These are phyloP conservation scores for Chionodraco myersi DNA, from an alignment of 2,113 vertebrate genomes.

Conservation along the genomic window DNA sequence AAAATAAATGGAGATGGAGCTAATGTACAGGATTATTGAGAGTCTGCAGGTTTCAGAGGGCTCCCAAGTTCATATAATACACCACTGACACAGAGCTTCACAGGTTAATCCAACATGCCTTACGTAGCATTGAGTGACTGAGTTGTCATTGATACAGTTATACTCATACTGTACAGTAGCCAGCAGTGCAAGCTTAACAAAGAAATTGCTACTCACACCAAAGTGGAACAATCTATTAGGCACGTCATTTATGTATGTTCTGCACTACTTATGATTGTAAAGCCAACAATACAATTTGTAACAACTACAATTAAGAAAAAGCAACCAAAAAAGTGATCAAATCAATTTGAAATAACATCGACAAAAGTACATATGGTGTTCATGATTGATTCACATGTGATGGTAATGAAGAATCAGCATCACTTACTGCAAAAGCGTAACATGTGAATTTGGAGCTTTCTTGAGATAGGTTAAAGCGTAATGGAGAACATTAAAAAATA, in stretches of 20 bases:
- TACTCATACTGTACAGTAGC: slow-evolving; percentile 5
- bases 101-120: slow-evolving; percentile 26
- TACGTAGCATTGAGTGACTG: slow-evolving; percentile 10
- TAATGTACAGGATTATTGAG: slow-evolving; percentile 5
- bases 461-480: slow-evolving; percentile 16
- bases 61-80: slow-evolving; percentile 10
- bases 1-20: slow-evolving; percentile 22
- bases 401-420: slow-evolving; percentile 22
- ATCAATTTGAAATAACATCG: slow-evolving; percentile 12
- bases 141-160: slow-evolving; percentile 21
- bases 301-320: slow-evolving; percentile 6
- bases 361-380: slow-evolving; percentile 4
- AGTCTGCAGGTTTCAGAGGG: slow-evolving; percentile 16
- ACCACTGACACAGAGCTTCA: slow-evolving; percentile 7
- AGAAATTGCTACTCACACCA: background rate
- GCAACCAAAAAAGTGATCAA: slow-evolving; percentile 21
- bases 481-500: slow-evolving; percentile 14
- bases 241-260: slow-evolving; percentile 25
- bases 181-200: slow-evolving; percentile 2
- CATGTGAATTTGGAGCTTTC: background rate
- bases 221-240: slow-evolving; percentile 21
- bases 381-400: slow-evolving; percentile 12
- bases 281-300: slow-evolving; percentile 4
- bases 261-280: slow-evolving; percentile 17
- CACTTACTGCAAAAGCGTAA: background rate